Base-by-base conservation (phyloP, 1,140 invertebrate species). In the Lethrus apterus region DNA sequence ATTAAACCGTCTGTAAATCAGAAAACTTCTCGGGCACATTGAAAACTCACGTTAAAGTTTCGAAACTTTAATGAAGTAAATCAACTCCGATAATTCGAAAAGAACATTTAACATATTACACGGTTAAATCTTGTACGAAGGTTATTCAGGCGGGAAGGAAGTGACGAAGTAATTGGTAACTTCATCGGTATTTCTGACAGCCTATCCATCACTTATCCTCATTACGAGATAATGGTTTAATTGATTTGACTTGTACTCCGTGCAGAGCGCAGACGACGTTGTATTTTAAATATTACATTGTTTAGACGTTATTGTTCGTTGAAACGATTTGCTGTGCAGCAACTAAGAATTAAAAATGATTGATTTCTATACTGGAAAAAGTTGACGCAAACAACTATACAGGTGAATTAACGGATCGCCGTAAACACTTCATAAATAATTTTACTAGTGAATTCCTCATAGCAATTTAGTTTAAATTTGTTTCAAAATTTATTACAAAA, bases 221-320 rank as follows among this genome's bases (percentile, higher is more conserved):
- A 42, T 48, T 43, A 48, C 26, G 34, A 42, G 18, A 42, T 49
- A 49, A 49, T 49, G 15, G 40, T 49, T 44, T 49, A 43, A 49
- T 44, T 49, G 30, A 34, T 15, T 44, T 49, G 19, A 24, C 13
- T 44, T 34, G 18, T 26, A 44, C n/a, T n/a, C n/a, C n/a, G n/a
- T n/a, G n/a, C n/a, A n/a, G n/a, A n/a, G n/a, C n/a, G n/a, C n/a
- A n/a, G n/a, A n/a, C n/a, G n/a, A n/a, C n/a, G n/a, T n/a, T n/a
- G n/a, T n/a, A n/a, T n/a, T n/a, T n/a, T n/a, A n/a, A n/a, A n/a
- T n/a, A n/a, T n/a, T n/a, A n/a, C n/a, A n/a, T n/a, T n/a, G n/a
- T n/a, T n/a, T n/a, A n/a, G n/a, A n/a, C n/a, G n/a, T n/a, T n/a
- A n/a, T n/a, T n/a, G n/a, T n/a, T n/a, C n/a, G n/a, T n/a, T n/a